Percentiles rank a stretch among this genome's conserved stretches.
Evolutionary conservation across 2,113 vertebrate species (phyloP).

Genomic region (Rhea pennata): DNA sequence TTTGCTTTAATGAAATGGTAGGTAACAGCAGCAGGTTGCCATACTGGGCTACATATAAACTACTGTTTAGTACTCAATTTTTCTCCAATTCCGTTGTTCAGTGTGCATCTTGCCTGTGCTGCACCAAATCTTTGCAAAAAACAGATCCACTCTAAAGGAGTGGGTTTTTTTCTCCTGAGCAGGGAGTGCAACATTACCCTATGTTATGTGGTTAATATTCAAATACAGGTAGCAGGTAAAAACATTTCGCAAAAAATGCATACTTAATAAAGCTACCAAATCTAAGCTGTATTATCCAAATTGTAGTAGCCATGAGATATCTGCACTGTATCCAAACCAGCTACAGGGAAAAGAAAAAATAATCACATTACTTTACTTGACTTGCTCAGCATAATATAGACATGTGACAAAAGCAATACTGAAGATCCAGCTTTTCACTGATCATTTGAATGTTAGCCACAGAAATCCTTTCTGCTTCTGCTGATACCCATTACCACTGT

Average conservation of each 20-base stretch:
- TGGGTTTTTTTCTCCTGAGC: neutral
- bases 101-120: no score
- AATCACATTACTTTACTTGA: neutral
- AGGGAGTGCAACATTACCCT: neutral
- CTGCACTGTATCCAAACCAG: neutral
- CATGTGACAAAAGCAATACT: neutral
- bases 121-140: neutral
- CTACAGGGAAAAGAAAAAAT: neutral
- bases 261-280: neutral
- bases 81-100: no score
- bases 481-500: neutral
- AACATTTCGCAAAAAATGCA: neutral
- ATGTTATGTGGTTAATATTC: neutral
- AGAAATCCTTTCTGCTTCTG: neutral
- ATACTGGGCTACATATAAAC: neutral
- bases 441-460: neutral
- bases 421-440: neutral
- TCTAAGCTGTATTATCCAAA: neutral
- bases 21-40: neutral
- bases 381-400: neutral
- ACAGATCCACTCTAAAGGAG: neutral
- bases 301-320: neutral
- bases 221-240: neutral
- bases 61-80: no score
- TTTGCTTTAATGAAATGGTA: no score